phyloP scores from a whole-genome alignment of 2,113 vertebrate genomes.

The Microcebus lehilahytsara region DNA sequence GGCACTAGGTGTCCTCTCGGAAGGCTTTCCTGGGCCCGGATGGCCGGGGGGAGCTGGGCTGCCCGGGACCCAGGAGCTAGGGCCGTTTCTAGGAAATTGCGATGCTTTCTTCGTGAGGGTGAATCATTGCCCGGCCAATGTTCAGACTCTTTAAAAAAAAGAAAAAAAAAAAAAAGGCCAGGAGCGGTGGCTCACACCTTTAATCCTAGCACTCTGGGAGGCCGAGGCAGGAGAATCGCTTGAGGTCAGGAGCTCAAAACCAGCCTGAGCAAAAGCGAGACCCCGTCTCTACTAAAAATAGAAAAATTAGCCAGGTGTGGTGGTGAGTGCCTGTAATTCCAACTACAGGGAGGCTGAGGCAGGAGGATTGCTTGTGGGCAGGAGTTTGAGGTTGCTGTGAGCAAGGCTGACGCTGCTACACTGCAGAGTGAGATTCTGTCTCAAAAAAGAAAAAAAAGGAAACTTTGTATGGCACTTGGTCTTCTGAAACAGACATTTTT shows the following conservation, averaged over 20 bases:
- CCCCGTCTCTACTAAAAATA: background rate
- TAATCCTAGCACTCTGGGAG: background rate
- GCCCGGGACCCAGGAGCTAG: accelerated
- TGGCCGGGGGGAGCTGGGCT: background rate
- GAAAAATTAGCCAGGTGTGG: background rate
- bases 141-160: background rate
- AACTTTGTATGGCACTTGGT: background rate
- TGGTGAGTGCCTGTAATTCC: background rate
- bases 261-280: too few relatives aligned
- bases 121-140: background rate
- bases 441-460: background rate
- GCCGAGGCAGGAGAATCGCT: background rate
- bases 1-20: background rate
- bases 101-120: background rate
- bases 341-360: background rate
- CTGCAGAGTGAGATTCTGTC: background rate
- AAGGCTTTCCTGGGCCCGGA: background rate
- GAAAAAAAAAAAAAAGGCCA: background rate
- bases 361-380: background rate
- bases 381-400: background rate
- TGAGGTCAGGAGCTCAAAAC: background rate
- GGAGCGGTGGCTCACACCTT: background rate
- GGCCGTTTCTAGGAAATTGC: background rate
- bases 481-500: conserved; percentile 28
- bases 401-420: background rate